Conservation (phyloP, 2,797 vertebrate species). For the Bradypodion pumilum region DNA sequence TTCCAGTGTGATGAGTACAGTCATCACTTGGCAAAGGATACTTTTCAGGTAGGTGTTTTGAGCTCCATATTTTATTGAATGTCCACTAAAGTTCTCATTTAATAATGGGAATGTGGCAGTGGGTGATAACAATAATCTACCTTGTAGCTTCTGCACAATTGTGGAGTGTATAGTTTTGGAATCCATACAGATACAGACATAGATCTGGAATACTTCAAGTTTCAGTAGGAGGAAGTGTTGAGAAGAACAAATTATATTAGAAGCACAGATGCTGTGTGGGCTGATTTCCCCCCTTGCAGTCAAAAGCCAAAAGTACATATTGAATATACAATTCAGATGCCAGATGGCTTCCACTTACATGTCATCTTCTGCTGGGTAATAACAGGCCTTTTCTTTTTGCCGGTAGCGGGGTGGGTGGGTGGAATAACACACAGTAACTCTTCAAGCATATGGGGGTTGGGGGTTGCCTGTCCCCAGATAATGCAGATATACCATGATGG, state of each 20-base stretch:
- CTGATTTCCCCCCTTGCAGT: constrained; percentile 27
- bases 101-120: neutral
- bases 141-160: constrained; percentile 14
- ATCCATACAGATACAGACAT: constrained; percentile 9
- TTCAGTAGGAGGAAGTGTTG: constrained; percentile 42
- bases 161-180: neutral
- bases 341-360: constrained; percentile 43
- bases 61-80: constrained; percentile 1
- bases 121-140: neutral
- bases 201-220: constrained; percentile 41
- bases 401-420: neutral
- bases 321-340: constrained; percentile 38
- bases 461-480: neutral
- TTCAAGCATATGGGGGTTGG: constrained; percentile 8
- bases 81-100: constrained; percentile 1
- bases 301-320: constrained; percentile 48
- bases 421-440: neutral
- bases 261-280: constrained; percentile 48
- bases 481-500: neutral
- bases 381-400: constrained; percentile 16
- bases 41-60: neutral
- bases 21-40: constrained; percentile 6
- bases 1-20: neutral
- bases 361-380: constrained; percentile 23
- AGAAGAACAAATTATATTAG: constrained; percentile 44